Base-by-base conservation (phyloP, 2,797 vertebrate genomes). In the Enteromius anoplus region DNA sequence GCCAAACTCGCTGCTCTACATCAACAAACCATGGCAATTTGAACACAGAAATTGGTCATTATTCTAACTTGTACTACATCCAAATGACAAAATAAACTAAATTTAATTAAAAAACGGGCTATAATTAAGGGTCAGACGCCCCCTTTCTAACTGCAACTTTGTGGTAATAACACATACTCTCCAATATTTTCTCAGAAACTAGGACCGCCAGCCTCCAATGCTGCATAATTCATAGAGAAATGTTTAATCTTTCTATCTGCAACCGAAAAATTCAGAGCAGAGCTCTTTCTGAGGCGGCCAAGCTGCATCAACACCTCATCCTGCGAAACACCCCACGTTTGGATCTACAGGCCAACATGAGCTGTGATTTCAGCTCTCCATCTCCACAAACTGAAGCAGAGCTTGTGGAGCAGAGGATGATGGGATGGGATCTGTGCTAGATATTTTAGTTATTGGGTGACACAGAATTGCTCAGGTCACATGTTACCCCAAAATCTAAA, bases 11-110 rank as follows among this genome's bases (percentile, higher is more conserved):
- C 40, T 71, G 53, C 78, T 88, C 84, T 66, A 87, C 83, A 85
- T 90, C 78, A 89, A 80, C 78, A 80, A 80, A 71, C 78, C 51
- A 60, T n/a, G 12, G n/a, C n/a, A n/a, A n/a, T n/a, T n/a, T n/a
- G n/a, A n/a, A 37, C 32, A 23, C 29, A 1, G 49, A 75, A 37
- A 55, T n/a, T 0, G 4, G 49, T n/a, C 10, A 51, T 51, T 5
- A 32, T 75, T 37, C 49, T 75, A n/a, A 55, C 15, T 32, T 37
- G 49, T 9, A 12, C 19, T n/a, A 2, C 5, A 3, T 34, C 47
- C n/a, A 34, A 5, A 23, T 9, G 47, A 26, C 34, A 70, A 29
- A 37, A 55, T 75, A 55, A 69, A 79, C 29, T n/a, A 21, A n/a
- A 37, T 14, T 1, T 0, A 1, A 75, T 55, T n/a, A 37, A 3